phyloP scores from a whole-genome alignment of 2,888 invertebrate species.

The Ophion ventricosus region DNA sequence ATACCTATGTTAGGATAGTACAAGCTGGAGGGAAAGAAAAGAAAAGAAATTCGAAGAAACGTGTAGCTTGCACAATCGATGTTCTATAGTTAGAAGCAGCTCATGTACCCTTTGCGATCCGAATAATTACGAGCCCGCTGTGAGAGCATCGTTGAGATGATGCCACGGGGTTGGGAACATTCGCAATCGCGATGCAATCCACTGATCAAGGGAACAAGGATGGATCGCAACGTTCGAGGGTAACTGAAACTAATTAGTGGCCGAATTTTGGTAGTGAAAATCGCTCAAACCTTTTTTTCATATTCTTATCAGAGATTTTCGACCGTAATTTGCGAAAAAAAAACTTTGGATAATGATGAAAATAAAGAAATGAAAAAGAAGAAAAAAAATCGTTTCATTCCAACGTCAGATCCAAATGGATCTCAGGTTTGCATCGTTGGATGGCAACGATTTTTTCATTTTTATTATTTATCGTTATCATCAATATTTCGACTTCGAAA shows the following conservation, averaged over 20 bases:
- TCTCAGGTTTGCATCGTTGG: no score
- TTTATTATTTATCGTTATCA: no score
- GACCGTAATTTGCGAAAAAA: no score
- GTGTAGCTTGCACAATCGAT: conserved; percentile 63
- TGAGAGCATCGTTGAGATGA: conserved; percentile 56
- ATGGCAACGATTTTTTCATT: no score
- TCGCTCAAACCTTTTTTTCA: no score
- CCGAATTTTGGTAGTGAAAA: no score
- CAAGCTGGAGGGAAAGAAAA: conserved; percentile 64
- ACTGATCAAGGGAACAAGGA: conserved; percentile 12
- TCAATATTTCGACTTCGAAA: no score
- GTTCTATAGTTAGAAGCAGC: conserved; percentile 76
- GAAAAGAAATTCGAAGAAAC: conserved; percentile 63
- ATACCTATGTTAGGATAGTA: conserved; percentile 69
- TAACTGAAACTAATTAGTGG: not conserved
- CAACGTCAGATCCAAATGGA: no score
- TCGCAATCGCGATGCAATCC: conserved; percentile 61
- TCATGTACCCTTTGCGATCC: conserved; percentile 71
- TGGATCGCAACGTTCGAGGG: conserved; percentile 14
- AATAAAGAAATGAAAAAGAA: no score
- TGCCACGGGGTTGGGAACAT: conserved; percentile 46
- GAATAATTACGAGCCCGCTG: conserved; percentile 73
- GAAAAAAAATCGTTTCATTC: no score
- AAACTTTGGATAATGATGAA: no score
- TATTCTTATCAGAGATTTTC: no score